Evolutionary conservation across 2,888 invertebrate genomes (phyloP).

Genomic region (Drosophila acutilabella): DNA sequence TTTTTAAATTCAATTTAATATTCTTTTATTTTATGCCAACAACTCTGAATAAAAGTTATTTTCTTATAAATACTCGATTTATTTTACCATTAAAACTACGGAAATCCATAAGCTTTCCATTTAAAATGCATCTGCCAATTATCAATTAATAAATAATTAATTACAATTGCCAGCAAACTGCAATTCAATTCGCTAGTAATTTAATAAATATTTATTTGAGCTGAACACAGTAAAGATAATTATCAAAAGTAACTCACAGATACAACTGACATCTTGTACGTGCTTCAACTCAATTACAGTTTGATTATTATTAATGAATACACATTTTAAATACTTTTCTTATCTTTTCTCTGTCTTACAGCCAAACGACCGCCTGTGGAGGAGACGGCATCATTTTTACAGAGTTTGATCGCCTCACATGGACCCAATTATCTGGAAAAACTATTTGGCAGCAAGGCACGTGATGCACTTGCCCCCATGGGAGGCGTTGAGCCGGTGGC

Average conservation of each 20-base stretch:
- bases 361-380: conserved; percentile 98
- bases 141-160: conserved; percentile 11
- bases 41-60: too few species aligned
- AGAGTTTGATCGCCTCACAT: conserved; percentile 96
- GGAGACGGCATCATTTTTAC: conserved; percentile 97
- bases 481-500: conserved; percentile 98
- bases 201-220: background rate
- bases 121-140: background rate
- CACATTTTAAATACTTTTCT: conserved; percentile 22
- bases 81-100: too few species aligned
- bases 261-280: background rate
- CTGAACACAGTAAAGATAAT: background rate
- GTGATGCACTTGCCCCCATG: conserved; percentile 95
- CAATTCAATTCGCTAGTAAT: background rate
- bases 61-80: too few species aligned
- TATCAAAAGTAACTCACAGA: background rate
- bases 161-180: conserved; percentile 5
- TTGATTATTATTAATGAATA: background rate
- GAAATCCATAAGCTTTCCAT: too few species aligned
- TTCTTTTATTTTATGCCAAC: too few species aligned
- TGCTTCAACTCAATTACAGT: background rate
- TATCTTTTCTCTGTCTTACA: conserved; percentile 82
- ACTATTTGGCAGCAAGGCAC: conserved; percentile 96
- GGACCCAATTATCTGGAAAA: conserved; percentile 98
- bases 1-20: too few species aligned